Base-by-base conservation (phyloP, 2,888 invertebrate species). In the Netelia virgata region DNA sequence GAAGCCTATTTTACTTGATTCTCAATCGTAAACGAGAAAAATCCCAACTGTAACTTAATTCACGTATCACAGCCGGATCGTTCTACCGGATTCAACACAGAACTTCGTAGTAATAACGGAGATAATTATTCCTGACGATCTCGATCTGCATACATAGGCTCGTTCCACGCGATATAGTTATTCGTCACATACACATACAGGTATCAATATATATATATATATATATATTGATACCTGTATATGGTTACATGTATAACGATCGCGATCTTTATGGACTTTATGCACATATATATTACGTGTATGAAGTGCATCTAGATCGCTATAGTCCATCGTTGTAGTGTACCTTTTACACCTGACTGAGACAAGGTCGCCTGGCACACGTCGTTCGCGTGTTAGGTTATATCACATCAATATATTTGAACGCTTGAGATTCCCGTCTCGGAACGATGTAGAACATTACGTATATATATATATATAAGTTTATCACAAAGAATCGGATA, bases 291-390 rank as follows among this genome's bases (percentile, higher is more conserved):
- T 20, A 41, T 36, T 50, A n/a, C 16, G 18, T 41, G 43, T 43
- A 36, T 68, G n/a, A 43, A 10, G 64, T 36, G 77, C 74, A 74
- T 57, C 73, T 68, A 47, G 55, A 78, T 84, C 64, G 69, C 20
- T 55, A 75, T 78, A 82, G 43, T 57, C 70, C 69, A 78, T 63
- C 36, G 57, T 73, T 74, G 70, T 59, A 75, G 74, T 84, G 84
- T 57, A 84, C 84, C 81, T 82, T 84, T 75, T 78, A 82, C 78
- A 84, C 82, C 85, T 86, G 88, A 88, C 89, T 86, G 87, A 82
- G 85, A 87, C 92, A 91, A 92, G 92, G 92, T 88, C 91, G 87
- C 79, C 89, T 66, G 88, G 91, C 91, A 92, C 88, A 90, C 87
- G 87, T 87, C 87, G 84, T 85, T 88, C 88, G 89, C 91, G 90